Base-by-base conservation (phyloP, 1,140 invertebrate genomes). In the Diachasma alloeum region DNA sequence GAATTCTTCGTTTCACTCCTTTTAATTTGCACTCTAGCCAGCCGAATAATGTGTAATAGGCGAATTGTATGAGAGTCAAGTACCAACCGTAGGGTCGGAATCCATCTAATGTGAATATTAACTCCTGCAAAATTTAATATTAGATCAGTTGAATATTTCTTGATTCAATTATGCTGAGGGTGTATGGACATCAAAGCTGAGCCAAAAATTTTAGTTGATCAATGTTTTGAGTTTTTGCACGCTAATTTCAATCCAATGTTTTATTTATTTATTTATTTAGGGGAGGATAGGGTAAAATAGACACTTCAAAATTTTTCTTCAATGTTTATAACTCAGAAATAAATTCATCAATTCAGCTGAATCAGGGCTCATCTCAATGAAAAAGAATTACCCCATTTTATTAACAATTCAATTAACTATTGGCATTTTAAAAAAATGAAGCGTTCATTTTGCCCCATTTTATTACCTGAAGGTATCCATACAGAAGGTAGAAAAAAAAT, bases 71-170 rank as follows among this genome's bases (percentile, higher is more conserved):
- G 59, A 98, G 90, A 6, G 97, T 99, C 75, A 99, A 91, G 86
- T 97, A 98, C 94, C 97, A 97, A 63, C 97, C 97, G 86, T 94
- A 96, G 15, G 95, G 94, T 85, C 95, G 94, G 80, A 98, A 96
- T 73, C 96, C 97, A 73, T 96, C 93, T 0, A 96, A 90, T 0
- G 94, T 94, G 87, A 98, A 99, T 85, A 99, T 97, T 19, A 97
- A 88, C 90, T 99, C 97, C 92, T 95, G n/a, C 80, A 84, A 37
- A 37, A 37, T 37, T n/a, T n/a, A n/a, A n/a, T n/a, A n/a, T 53
- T 10, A 68, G n/a, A 69, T 39, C 44, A 37, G 10, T 36, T 53
- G 79, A 72, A 67, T 72, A 39, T 71, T 79, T 15, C 17, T 19
- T 24, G 15, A 53, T 53, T 53, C 3, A 53, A 53, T n/a, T n/a